phyloP scores from a whole-genome alignment of 2,797 vertebrate genomes.

The Epinephelus coioides region DNA sequence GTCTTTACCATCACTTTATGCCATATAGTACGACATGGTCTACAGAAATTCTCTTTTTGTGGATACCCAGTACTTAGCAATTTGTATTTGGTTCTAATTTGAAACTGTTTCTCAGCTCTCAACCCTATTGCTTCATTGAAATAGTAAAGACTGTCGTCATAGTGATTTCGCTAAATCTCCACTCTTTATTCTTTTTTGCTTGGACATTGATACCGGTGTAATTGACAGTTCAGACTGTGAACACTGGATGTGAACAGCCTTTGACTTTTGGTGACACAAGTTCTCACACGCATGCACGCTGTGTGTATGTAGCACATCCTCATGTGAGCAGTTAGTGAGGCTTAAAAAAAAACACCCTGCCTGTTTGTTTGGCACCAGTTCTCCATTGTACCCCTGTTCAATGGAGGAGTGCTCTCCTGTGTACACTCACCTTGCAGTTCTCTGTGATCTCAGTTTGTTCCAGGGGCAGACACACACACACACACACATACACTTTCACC shows the following conservation, averaged over 20 bases:
- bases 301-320: neutral
- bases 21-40: no score
- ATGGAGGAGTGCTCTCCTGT: constrained; percentile 32
- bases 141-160: no score
- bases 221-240: neutral
- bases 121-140: no score
- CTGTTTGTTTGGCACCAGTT: constrained; percentile 33
- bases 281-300: constrained; percentile 2
- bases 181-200: neutral
- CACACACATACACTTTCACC: neutral
- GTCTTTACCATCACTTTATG: no score
- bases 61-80: no score
- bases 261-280: neutral
- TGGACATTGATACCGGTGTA: neutral
- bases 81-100: no score
- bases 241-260: neutral
- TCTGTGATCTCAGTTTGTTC: constrained; percentile 48
- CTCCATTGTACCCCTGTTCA: constrained; percentile 33
- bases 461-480: constrained; percentile 7
- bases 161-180: no score
- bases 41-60: no score
- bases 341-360: constrained; percentile 11
- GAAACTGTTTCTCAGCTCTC: no score
- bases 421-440: constrained; percentile 35
- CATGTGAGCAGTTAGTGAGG: constrained; percentile 15